These are phyloP conservation scores for Sminthurinus aureus DNA, from an alignment of 2,888 invertebrate species.

Conservation along the genomic window DNA sequence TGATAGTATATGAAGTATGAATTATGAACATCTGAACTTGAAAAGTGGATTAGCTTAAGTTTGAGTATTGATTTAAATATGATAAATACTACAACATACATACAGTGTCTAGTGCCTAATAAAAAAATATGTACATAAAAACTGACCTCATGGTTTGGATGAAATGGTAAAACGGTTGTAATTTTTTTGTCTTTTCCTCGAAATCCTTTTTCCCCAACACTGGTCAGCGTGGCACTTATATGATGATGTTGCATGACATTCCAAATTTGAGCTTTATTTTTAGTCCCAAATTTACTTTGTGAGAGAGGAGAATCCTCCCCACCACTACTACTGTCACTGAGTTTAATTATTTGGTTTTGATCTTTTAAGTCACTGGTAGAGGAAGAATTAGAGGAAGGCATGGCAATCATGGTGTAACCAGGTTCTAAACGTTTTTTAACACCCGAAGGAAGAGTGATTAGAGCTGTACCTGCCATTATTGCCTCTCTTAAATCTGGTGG, in stretches of 20 bases:
- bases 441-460: conserved; percentile 57
- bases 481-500: conserved; percentile 56
- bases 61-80: no score
- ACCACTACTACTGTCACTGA: conserved; percentile 22
- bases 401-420: conserved; percentile 58
- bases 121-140: not conserved
- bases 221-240: conserved; percentile 39
- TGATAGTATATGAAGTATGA: not conserved
- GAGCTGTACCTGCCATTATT: conserved; percentile 58
- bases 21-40: no score
- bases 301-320: conserved; percentile 39
- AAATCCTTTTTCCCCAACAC: conserved; percentile 44
- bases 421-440: conserved; percentile 51
- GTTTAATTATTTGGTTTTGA: conserved; percentile 35
- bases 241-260: conserved; percentile 55
- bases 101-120: no score
- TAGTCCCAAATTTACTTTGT: conserved; percentile 47
- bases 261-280: conserved; percentile 58
- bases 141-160: conserved; percentile 59
- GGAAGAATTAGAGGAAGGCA: conserved; percentile 44
- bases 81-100: no score
- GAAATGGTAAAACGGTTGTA: conserved; percentile 58
- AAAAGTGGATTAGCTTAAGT: no score
- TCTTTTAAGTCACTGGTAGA: conserved; percentile 41
- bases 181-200: conserved; percentile 52